phyloP scores from a whole-genome alignment of 2,888 invertebrate genomes.

The Synergus itoensis region DNA sequence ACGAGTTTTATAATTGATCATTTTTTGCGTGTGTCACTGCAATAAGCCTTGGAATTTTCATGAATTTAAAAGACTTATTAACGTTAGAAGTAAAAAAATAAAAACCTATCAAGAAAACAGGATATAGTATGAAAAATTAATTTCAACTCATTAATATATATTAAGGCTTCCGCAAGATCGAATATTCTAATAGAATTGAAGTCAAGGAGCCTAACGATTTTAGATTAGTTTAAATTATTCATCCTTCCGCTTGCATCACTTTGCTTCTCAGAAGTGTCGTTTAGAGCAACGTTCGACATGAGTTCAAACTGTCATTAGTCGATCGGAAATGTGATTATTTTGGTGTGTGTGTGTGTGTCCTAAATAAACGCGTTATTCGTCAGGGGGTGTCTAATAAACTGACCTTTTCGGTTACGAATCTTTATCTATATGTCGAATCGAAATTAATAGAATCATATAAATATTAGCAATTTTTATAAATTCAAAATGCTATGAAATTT shows the following conservation, averaged over 20 bases:
- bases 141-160: background rate
- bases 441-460: no score
- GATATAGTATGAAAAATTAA: background rate
- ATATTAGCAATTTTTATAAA: no score
- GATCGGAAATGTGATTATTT: constrained; percentile 25
- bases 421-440: no score
- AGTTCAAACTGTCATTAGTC: constrained; percentile 37
- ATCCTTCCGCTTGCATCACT: background rate
- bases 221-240: constrained; percentile 38
- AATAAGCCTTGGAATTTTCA: background rate
- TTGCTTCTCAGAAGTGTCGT: background rate
- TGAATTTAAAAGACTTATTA: background rate
- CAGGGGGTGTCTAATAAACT: constrained; percentile 13
- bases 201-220: constrained; percentile 29
- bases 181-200: constrained; percentile 2
- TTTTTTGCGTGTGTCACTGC: background rate
- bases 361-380: constrained; percentile 26
- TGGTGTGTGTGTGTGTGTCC: constrained; percentile 11
- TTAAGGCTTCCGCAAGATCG: background rate
- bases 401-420: constrained; percentile 7
- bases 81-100: background rate
- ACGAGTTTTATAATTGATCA: background rate
- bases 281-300: constrained; percentile 9
- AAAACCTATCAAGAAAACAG: background rate
- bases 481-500: background rate